phyloP scores from a whole-genome alignment of 2,888 invertebrate species.

The Ecliptopera silaceata region DNA sequence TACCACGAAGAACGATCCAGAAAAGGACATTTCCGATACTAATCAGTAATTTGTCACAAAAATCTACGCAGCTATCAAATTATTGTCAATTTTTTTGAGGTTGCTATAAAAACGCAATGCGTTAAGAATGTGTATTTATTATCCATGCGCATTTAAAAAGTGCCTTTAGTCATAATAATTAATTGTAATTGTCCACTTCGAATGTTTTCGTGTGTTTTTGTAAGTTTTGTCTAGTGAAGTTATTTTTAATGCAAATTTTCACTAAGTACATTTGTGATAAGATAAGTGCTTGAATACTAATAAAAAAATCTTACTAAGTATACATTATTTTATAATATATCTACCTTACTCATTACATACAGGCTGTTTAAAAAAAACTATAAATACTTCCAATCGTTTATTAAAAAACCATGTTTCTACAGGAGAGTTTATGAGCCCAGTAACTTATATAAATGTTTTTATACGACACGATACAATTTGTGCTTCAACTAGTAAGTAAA shows the following conservation, averaged over 20 bases:
- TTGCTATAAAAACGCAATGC: conserved; percentile 13
- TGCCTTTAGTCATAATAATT: conserved; percentile 25
- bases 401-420: conserved; percentile 17
- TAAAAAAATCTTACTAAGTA: conserved; percentile 8
- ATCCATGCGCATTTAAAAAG: conserved; percentile 18
- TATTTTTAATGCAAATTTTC: conserved; percentile 12
- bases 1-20: conserved; percentile 91
- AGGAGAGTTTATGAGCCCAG: conserved; percentile 13
- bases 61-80: background rate
- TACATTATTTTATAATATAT: background rate
- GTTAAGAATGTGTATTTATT: conserved; percentile 7
- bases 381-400: conserved; percentile 17
- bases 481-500: conserved; percentile 14
- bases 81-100: conserved; percentile 12
- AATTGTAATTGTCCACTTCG: conserved; percentile 9
- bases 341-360: too few species aligned
- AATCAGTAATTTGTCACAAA: conserved; percentile 44
- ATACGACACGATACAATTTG: conserved; percentile 7
- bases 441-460: conserved; percentile 7
- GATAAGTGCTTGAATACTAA: conserved; percentile 59
- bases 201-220: conserved; percentile 21
- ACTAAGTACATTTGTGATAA: conserved; percentile 68
- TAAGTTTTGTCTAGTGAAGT: conserved; percentile 9
- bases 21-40: conserved; percentile 92
- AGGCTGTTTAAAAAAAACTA: background rate